Evolutionary conservation across 2,113 vertebrate species (phyloP), one percentile per base, ranked within the genome.

Genomic region (Alectura lathami): DNA sequence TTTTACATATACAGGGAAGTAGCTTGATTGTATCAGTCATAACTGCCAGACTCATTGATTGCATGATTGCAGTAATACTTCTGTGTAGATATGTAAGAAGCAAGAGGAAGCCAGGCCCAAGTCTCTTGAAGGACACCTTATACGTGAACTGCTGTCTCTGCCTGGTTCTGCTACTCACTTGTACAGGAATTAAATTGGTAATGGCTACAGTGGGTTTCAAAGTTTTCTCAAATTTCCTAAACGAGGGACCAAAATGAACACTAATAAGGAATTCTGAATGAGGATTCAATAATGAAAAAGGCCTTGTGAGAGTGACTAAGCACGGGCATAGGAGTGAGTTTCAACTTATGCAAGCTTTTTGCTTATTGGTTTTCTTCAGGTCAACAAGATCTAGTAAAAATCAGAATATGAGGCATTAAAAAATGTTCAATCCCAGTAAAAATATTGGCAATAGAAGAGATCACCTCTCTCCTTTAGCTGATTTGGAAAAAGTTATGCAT

Each of bases 401-500:
- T 1, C 21, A 3, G 26, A 92, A 76, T 17, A 1, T 17, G 47
- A 51, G 8, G 5, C 27, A 64, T 72, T 50, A 38, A 73, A 76
- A 34, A n/a, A 17, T 15, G 8, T 48, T 91, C 64, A 51, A 82
- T 56, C 43, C 15, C 29, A 67, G 29, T 12, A 78, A 72, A 86
- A 15, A 1, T n/a, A 17, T 26, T 60, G 21, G 30, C 42, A 81
- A 56, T 66, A 38, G 47, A 92, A 81, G 7, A 8, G 29, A 40
- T 40, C 38, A 38, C 26, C 38, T 48, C 53, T 48, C 16, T 79
- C 23, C 60, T 75, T 82, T 54, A 82, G 22, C 34, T 94, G 29
- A 68, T 91, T 56, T 88, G 32, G 43, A 75, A 84, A n/a, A 92
- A 91, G 72, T 78, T 91, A 91, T 93, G 51, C 40, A 17, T 36